Evolutionary conservation across 2,113 vertebrate species (phyloP), one percentile per base, ranked within the genome.

Genomic region (Petrocephalus microphthalmus): DNA sequence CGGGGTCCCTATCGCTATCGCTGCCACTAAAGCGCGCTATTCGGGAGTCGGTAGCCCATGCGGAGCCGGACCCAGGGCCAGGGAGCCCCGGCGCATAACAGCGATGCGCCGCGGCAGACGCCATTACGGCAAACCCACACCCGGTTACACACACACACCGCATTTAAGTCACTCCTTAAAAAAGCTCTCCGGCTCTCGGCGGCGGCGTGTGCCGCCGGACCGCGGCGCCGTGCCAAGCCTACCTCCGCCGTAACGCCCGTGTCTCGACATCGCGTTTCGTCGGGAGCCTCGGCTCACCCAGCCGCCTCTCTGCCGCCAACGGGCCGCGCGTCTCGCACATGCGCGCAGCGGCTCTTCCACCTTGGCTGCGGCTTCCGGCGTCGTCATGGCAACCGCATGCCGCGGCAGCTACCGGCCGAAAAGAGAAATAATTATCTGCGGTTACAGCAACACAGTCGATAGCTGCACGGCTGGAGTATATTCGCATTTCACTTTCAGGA

Each of bases 161-260:
- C 60, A 67, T 29, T 13, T 10, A 67, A 67, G 60, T 25, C 60
- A 29, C n/a, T 29, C 60, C 3, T 10, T n/a, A 22, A 8, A 64
- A 64, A 64, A 64, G 22, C 10, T 64, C 8, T 25, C 67, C 67
- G 67, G 15, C 29, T 37, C 22, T 37, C 67, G 15, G 13, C 20
- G 64, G 10, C 25, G 1, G 29, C 67, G 25, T 37, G 67, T 37
- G 13, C 33, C 4, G 37, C 5, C 67, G 3, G 25, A 64, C 71
- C 33, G 13, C 33, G 17, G 29, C 10, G 5, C 15, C 71, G 71
- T 19, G 71, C 71, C 17, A 0, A 42, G 15, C 71, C 94, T 78
- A 78, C 93, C 83, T 97, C 96, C 96, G 92, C 95, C 95, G 88
- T 96, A 95, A 83, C 95, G 94, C 74, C 96, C 94, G 89, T 95